Evolutionary conservation across 2,797 vertebrate species (phyloP).

Genomic region (Harpagifer antarcticus): DNA sequence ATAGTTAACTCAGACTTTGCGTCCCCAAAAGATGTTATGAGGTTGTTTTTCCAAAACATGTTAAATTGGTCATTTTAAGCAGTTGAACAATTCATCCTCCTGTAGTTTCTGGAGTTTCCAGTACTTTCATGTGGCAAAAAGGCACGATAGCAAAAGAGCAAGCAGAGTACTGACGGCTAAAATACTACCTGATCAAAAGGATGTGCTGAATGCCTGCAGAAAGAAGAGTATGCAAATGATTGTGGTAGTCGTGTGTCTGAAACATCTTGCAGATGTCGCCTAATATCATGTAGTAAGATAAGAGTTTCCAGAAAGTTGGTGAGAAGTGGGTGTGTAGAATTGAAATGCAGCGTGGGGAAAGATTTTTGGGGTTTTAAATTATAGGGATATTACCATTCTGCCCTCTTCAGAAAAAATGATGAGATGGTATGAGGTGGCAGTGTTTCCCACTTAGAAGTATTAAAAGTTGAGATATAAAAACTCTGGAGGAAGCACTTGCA

Average conservation of each 20-base stretch:
- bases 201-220: too few species aligned
- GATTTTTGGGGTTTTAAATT: conserved; percentile 5
- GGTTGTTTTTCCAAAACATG: too few species aligned
- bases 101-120: neutral
- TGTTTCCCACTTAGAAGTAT: conserved; percentile 1
- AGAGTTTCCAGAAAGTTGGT: neutral
- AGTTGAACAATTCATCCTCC: too few species aligned
- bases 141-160: neutral
- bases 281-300: neutral
- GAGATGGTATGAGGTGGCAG: conserved; percentile 3
- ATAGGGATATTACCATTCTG: conserved; percentile 11
- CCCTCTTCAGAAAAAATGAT: conserved; percentile 14
- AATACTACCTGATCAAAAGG: neutral
- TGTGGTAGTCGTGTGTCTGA: too few species aligned
- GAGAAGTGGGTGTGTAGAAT: neutral
- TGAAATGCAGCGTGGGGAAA: neutral
- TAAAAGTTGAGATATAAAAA: conserved; percentile 31
- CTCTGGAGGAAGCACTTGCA: neutral
- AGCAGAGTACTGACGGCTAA: neutral
- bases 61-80: too few species aligned
- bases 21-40: too few species aligned
- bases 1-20: too few species aligned
- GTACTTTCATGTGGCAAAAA: neutral
- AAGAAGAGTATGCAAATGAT: too few species aligned
- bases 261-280: too few species aligned